Evolutionary conservation across 2,888 invertebrate genomes (phyloP).

Genomic region (Rhagium mordax): DNA sequence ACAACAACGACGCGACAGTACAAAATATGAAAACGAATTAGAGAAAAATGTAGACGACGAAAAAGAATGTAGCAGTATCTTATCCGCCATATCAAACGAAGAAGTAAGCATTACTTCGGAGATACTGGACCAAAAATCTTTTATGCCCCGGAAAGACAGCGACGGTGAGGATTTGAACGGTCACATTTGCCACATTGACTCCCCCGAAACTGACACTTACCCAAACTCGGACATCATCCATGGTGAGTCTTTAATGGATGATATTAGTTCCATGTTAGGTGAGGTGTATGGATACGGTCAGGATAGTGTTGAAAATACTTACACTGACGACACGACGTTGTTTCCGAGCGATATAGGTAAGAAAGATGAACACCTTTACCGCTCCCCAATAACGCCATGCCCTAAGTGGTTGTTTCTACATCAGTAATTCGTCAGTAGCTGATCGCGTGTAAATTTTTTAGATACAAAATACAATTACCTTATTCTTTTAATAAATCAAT

Average conservation of each 20-base stretch:
- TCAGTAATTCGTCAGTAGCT: conserved; percentile 18
- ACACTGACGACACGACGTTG: conserved; percentile 81
- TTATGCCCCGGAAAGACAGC: conserved; percentile 69
- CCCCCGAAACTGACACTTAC: conserved; percentile 86
- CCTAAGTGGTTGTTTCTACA: conserved; percentile 39
- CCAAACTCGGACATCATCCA: conserved; percentile 81
- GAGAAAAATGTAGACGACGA: conserved; percentile 70
- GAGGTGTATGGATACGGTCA: conserved; percentile 80
- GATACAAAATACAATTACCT: too few relatives aligned
- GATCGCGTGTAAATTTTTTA: not conserved
- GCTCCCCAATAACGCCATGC: conserved; percentile 53
- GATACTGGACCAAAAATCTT: conserved; percentile 72
- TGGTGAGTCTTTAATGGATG: conserved; percentile 85
- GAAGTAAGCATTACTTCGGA: conserved; percentile 82
- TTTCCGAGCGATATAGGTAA: conserved; percentile 73
- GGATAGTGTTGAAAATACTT: conserved; percentile 75
- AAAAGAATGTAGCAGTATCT: conserved; percentile 76
- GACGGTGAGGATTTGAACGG: conserved; percentile 71
- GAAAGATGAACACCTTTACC: conserved; percentile 47
- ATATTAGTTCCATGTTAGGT: conserved; percentile 82
- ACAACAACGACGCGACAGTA: conserved; percentile 59
- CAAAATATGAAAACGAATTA: conserved; percentile 67
- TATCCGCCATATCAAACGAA: conserved; percentile 78
- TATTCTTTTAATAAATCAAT: too few relatives aligned
- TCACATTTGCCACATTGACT: conserved; percentile 85